Base-by-base conservation (phyloP, 2,888 invertebrate genomes). In the Coelinius sp. region DNA sequence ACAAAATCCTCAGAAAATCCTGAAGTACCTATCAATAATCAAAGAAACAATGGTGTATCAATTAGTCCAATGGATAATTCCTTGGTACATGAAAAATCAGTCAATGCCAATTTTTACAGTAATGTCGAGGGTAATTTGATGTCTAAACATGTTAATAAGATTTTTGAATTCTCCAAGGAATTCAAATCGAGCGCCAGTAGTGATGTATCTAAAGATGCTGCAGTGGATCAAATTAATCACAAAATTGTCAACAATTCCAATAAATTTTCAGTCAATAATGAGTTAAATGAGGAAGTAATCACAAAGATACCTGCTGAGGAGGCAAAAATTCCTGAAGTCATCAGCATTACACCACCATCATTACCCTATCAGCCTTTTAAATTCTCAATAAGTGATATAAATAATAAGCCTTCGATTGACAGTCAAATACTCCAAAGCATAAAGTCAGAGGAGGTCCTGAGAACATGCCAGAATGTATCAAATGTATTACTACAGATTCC, bases 401-500 rank as follows among this genome's bases (percentile, higher is more conserved):
- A 80, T 65, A 80, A 79, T 6, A 84, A 83, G 10, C 5, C 41
- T 10, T 71, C 80, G 2, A 77, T 83, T n/a, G 84, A 84, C 52
- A 75, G 82, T 14, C 75, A 76, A 1, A 75, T 85, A 52, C 82
- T 86, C 77, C 85, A 84, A 56, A 85, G 82, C 70, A 86, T 86
- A 56, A 83, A 85, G 71, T 86, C 86, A 27, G 85, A 86, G 71
- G 83, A 85, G 53, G 83, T 86, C 41, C 78, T 86, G 75, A 83
- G 86, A 46, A 86, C 86, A 20, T 86, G 86, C 75, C 86, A 86
- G 73, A 86, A 86, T 71, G 86, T 85, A 0, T 86, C 86, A 1
- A 86, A 86, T 73, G 85, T 86, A 73, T 81, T 86, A 2, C 75
- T 86, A 35, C 86, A 86, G 76, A 86, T 86, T 77, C 86, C 86